Evolutionary conservation across 2,113 vertebrate species (phyloP).

Genomic region (Macaca fascicularis): DNA sequence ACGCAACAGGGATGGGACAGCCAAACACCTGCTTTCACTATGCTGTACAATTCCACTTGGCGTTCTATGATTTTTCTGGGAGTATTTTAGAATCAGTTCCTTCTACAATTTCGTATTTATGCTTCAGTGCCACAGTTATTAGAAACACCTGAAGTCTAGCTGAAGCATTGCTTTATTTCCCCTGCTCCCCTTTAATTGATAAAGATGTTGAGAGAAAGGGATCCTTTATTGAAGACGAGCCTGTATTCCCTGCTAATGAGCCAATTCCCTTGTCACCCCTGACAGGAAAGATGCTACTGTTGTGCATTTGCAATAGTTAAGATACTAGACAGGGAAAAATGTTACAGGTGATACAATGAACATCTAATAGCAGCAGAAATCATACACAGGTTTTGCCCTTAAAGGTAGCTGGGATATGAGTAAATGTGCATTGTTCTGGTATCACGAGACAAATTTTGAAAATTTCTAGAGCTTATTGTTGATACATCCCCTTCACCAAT

Average conservation of each 20-base stretch:
- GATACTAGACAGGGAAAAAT: background rate
- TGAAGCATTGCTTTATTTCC: rapidly evolving
- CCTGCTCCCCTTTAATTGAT: background rate
- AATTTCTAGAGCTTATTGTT: too few species aligned
- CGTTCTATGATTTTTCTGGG: background rate
- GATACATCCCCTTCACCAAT: rapidly evolving
- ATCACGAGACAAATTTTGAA: background rate
- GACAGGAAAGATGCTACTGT: background rate
- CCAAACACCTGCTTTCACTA: background rate
- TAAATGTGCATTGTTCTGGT: background rate
- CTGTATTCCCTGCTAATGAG: background rate
- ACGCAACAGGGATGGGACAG: rapidly evolving
- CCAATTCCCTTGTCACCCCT: background rate
- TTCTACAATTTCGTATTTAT: background rate
- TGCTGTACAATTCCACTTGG: background rate
- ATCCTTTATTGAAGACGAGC: rapidly evolving
- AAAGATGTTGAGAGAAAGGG: background rate
- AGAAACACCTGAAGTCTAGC: background rate
- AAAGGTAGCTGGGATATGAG: too few species aligned
- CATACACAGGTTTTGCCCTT: background rate
- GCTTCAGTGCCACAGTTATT: background rate
- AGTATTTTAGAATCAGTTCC: background rate
- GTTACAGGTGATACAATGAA: rapidly evolving
- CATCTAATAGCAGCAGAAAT: rapidly evolving
- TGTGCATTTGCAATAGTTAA: background rate